Evolutionary conservation across 2,888 invertebrate genomes (phyloP).

Genomic region (Polyommatus iphigenia): DNA sequence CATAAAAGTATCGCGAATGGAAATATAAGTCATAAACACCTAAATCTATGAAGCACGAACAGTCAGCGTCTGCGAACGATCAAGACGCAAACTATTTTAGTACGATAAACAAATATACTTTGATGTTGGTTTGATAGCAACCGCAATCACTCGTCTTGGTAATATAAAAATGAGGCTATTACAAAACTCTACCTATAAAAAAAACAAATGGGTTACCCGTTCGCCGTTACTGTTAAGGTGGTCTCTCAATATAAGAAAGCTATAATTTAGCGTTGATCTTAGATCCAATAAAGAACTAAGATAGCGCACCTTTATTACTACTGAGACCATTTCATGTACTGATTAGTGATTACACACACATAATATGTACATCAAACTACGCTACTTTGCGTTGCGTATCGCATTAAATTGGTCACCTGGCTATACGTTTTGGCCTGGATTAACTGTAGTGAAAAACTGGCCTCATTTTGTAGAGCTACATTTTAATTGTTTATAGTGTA

Average conservation of each 20-base stretch:
- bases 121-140: slow-evolving; percentile 7
- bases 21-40: slow-evolving; percentile 27
- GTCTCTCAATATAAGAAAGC: neutral
- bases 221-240: neutral
- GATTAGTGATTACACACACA: too few species aligned
- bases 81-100: slow-evolving; percentile 15
- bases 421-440: too few species aligned
- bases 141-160: slow-evolving; percentile 11
- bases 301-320: neutral
- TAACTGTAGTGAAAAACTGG: too few species aligned
- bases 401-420: too few species aligned
- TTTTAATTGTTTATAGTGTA: too few species aligned
- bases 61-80: slow-evolving; percentile 10
- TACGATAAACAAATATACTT: slow-evolving; percentile 20
- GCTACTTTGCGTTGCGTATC: too few species aligned
- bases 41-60: slow-evolving; percentile 18
- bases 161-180: neutral
- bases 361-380: too few species aligned
- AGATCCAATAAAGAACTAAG: neutral
- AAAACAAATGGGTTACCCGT: slow-evolving; percentile 6
- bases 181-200: neutral
- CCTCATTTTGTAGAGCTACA: too few species aligned
- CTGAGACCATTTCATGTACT: too few species aligned
- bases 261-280: neutral
- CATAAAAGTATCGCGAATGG: slow-evolving; percentile 6